phyloP scores from a whole-genome alignment of 2,113 vertebrate genomes.

The Lophotis ruficrista region DNA sequence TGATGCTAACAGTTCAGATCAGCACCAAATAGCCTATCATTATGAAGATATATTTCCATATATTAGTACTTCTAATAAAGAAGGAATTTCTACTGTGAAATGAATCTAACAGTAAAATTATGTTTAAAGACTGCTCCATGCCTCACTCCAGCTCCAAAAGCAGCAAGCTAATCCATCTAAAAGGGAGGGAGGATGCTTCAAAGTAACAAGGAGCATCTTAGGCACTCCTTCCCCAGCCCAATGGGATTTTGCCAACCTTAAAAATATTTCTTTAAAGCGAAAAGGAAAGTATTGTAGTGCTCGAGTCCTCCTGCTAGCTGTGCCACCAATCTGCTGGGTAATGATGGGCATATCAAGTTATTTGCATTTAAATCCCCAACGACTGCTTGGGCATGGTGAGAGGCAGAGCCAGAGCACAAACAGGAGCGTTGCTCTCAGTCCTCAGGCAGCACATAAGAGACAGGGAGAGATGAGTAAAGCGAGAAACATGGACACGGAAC shows the following conservation, averaged over 20 bases:
- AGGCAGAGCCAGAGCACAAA: neutral
- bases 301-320: neutral
- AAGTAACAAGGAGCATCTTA: neutral
- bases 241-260: neutral
- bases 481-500: neutral
- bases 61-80: neutral
- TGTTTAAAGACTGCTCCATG: neutral
- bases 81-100: neutral
- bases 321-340: neutral
- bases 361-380: neutral
- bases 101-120: neutral
- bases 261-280: neutral
- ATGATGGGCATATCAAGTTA: neutral
- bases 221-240: neutral
- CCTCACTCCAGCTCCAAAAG: neutral
- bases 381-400: neutral
- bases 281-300: neutral
- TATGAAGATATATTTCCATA: neutral
- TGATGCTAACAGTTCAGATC: neutral
- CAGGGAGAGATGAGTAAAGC: neutral
- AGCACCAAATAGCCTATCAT: neutral
- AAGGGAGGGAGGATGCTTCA: rapidly evolving
- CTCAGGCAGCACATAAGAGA: neutral
- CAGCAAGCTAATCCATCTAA: neutral
- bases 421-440: neutral